Conservation (phyloP, 2,888 invertebrate species). For the Epinotia nisella region DNA sequence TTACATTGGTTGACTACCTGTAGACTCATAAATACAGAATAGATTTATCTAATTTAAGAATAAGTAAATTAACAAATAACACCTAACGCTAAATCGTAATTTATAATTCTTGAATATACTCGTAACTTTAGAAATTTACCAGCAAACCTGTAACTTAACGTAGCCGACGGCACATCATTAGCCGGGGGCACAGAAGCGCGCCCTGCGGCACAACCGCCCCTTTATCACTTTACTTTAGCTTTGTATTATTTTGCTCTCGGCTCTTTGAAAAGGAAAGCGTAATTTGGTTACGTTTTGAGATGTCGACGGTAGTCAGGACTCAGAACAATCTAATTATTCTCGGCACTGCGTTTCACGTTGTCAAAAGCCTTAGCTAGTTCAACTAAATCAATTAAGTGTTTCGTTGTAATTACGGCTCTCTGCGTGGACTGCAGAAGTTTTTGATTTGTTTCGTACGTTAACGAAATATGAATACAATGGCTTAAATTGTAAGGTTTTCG, state of each 20-base stretch:
- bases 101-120: conserved; percentile 5
- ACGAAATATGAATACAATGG: conserved; percentile 27
- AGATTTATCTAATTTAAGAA: too few relatives aligned
- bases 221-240: conserved; percentile 77
- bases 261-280: conserved; percentile 80
- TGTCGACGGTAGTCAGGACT: conserved; percentile 62
- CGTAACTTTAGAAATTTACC: conserved; percentile 28
- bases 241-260: conserved; percentile 81
- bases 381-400: conserved; percentile 65
- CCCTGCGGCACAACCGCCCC: conserved; percentile 75
- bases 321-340: conserved; percentile 81
- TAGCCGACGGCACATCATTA: conserved; percentile 43
- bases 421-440: conserved; percentile 35
- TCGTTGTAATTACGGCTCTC: conserved; percentile 48
- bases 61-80: background rate
- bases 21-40: too few relatives aligned
- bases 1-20: too few relatives aligned
- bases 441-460: conserved; percentile 42
- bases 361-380: conserved; percentile 74
- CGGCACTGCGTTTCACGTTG: conserved; percentile 74
- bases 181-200: conserved; percentile 67
- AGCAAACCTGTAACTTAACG: conserved; percentile 52
- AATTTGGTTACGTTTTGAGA: conserved; percentile 84
- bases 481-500: conserved; percentile 3
- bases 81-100: background rate